A percentile compares a stretch with the other conserved stretches of the same genome.
Conservation (phyloP, 2,888 invertebrate species). For the Philaethria dido region DNA sequence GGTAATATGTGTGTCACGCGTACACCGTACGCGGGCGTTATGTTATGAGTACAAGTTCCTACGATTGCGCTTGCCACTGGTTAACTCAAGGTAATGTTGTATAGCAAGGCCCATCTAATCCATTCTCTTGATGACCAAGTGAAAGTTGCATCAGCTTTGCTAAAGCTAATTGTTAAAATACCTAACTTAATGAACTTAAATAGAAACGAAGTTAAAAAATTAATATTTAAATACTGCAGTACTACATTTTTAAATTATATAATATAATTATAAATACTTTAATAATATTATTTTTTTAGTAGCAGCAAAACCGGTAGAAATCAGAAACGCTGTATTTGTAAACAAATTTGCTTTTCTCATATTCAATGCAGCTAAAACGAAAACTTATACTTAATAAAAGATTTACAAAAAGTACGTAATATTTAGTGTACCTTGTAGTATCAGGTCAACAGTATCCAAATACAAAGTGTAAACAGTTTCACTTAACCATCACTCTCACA, state of each 20-base stretch:
- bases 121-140: constrained; percentile 67
- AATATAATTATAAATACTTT: too few species aligned
- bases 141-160: constrained; percentile 59
- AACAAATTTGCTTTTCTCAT: constrained; percentile 28
- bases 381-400: neutral
- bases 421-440: neutral
- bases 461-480: constrained; percentile 51
- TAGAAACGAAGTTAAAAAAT: neutral
- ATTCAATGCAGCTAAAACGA: neutral
- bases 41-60: constrained; percentile 15
- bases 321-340: constrained; percentile 28
- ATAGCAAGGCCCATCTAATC: constrained; percentile 72
- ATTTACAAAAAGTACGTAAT: too few species aligned
- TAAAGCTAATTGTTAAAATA: constrained; percentile 41
- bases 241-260: too few species aligned
- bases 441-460: constrained; percentile 13
- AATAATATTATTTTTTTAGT: constrained; percentile 6
- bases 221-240: too few species aligned
- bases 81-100: constrained; percentile 64
- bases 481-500: constrained; percentile 72
- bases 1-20: constrained; percentile 30
- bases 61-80: constrained; percentile 20
- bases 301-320: constrained; percentile 25
- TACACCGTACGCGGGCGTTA: neutral
- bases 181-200: neutral